Percentiles rank a stretch among this genome's conserved stretches.
These are phyloP conservation scores for Chaetodon auriga DNA, from an alignment of 2,113 vertebrate genomes.

Conservation along the genomic window DNA sequence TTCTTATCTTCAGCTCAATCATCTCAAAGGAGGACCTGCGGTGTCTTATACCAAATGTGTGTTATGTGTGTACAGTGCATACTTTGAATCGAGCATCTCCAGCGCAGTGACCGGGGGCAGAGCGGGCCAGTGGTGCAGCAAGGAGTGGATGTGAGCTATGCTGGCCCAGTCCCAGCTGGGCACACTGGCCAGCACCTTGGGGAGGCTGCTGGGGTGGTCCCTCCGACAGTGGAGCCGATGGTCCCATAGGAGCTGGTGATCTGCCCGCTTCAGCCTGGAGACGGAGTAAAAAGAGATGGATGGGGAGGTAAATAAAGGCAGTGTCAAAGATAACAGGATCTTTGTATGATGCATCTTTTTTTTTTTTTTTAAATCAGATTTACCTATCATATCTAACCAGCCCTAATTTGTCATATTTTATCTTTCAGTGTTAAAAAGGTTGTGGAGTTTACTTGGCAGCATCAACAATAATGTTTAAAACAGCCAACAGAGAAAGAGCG, in stretches of 20 bases:
- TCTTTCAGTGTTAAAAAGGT: neutral
- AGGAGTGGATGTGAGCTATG: constrained; percentile 90
- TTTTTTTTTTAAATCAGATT: no score
- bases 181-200: constrained; percentile 92
- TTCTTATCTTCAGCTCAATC: no score
- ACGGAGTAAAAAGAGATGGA: neutral
- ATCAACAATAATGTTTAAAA: constrained; percentile 19
- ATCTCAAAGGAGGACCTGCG: neutral
- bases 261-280: constrained; percentile 90
- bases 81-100: constrained; percentile 93
- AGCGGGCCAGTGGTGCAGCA: constrained; percentile 91
- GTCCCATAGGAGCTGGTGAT: constrained; percentile 94
- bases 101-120: constrained; percentile 91
- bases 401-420: neutral
- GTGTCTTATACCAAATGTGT: neutral
- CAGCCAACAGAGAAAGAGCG: neutral
- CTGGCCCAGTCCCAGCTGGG: constrained; percentile 95
- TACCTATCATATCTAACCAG: neutral
- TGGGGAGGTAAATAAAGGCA: neutral
- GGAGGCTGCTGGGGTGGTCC: constrained; percentile 88
- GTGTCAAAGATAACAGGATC: no score
- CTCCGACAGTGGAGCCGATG: constrained; percentile 88
- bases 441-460: neutral
- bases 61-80: neutral
- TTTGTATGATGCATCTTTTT: no score